A percentile compares a stretch with the other conserved stretches of the same genome.
Conservation (phyloP, 2,113 vertebrate genomes). For the Phocoena phocoena region DNA sequence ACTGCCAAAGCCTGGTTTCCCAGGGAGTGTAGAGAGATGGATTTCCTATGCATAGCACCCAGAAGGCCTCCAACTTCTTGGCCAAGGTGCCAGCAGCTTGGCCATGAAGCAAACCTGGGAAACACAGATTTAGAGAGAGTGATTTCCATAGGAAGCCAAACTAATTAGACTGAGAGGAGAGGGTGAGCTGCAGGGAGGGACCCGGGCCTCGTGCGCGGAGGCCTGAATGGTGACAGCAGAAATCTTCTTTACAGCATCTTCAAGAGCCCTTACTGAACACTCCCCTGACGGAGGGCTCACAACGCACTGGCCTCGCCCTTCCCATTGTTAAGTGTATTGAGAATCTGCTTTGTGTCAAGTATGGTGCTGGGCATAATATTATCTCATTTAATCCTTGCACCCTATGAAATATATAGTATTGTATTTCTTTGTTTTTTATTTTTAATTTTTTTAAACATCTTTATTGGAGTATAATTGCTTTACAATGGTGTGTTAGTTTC, state of each 20-base stretch:
- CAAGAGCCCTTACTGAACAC: background rate
- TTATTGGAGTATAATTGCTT: too few species aligned
- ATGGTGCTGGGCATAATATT: background rate
- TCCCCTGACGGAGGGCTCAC: accelerated
- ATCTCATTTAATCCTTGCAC: background rate
- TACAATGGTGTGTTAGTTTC: too few species aligned
- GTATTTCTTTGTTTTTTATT: background rate
- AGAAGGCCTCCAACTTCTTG: background rate
- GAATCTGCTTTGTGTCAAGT: background rate
- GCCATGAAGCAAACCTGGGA: background rate
- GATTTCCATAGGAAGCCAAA: background rate
- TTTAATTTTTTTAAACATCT: too few species aligned
- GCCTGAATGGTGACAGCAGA: background rate
- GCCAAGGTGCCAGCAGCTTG: background rate
- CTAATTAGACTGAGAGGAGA: background rate
- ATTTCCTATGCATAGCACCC: background rate
- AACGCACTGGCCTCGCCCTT: background rate
- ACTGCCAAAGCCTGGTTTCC: background rate
- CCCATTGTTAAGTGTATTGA: background rate
- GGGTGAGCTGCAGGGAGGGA: background rate
- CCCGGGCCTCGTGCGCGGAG: accelerated
- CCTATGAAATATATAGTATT: background rate
- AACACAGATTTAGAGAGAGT: background rate
- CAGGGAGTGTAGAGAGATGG: background rate
- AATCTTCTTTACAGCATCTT: background rate